Conservation (phyloP, 2,888 invertebrate species). For the Drosophila tanythrix region DNA sequence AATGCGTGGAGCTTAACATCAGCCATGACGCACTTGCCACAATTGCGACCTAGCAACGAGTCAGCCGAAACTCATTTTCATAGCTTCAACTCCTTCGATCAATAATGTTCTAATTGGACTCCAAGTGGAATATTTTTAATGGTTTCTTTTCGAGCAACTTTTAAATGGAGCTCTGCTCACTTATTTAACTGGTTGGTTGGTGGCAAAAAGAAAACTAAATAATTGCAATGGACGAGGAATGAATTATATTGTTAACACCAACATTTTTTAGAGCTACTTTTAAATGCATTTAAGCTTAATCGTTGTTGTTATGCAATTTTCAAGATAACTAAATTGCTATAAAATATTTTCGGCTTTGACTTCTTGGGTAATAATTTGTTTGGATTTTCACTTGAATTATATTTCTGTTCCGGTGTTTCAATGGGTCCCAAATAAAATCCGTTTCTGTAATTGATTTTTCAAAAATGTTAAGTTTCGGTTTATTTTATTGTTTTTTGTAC, state of each 20-base stretch:
- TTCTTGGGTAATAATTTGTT: neutral
- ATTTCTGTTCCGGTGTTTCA: neutral
- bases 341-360: neutral
- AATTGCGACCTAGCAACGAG: conserved; percentile 20
- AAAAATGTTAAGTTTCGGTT: neutral
- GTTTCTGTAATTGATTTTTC: neutral
- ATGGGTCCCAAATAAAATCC: neutral
- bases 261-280: neutral
- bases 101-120: neutral
- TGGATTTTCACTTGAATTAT: neutral
- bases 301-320: neutral
- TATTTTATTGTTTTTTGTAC: neutral
- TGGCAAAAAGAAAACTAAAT: neutral
- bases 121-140: conserved; percentile 1
- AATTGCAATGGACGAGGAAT: neutral
- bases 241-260: neutral
- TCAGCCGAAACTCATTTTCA: conserved; percentile 15
- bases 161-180: neutral
- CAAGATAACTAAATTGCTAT: neutral
- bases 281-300: neutral
- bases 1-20: conserved; percentile 12
- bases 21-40: conserved; percentile 39
- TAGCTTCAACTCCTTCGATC: neutral
- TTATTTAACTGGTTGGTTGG: no score
- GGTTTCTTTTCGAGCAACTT: neutral